Percentiles rank a stretch among this genome's conserved stretches.
Conservation (phyloP, 2,888 invertebrate species). For the Cistogaster globosa region DNA sequence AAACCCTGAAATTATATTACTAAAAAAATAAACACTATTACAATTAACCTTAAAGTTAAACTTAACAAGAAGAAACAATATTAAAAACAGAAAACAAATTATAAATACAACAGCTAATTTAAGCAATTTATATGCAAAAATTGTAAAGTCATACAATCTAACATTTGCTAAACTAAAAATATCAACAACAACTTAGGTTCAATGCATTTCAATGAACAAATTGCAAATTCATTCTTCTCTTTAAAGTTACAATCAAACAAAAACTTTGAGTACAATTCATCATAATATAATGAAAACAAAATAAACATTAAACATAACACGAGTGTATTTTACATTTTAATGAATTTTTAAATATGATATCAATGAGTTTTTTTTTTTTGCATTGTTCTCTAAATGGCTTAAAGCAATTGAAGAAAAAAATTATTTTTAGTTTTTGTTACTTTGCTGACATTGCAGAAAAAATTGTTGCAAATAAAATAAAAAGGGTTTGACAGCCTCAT, state of each 20-base stretch:
- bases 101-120: slow-evolving; percentile 19
- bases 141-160: slow-evolving; percentile 55
- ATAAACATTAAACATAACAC: slow-evolving; percentile 8
- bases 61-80: neutral
- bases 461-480: neutral
- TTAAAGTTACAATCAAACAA: slow-evolving; percentile 6
- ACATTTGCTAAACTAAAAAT: neutral
- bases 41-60: slow-evolving; percentile 47
- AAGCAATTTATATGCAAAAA: slow-evolving; percentile 59
- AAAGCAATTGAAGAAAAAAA: neutral
- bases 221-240: slow-evolving; percentile 38
- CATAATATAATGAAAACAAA: neutral
- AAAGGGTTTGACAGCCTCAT: slow-evolving; percentile 20
- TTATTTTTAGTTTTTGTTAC: neutral
- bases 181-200: slow-evolving; percentile 2
- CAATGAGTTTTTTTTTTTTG: neutral
- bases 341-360: slow-evolving; percentile 29
- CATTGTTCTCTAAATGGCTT: neutral
- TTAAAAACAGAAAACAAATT: slow-evolving; percentile 1
- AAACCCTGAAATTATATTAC: neutral
- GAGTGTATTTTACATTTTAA: slow-evolving; percentile 47
- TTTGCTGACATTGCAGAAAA: slow-evolving; percentile 15
- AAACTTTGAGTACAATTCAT: neutral
- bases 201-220: slow-evolving; percentile 44
- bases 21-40: neutral